Conservation (phyloP, 2,113 vertebrate species). For the Scomber japonicus region DNA sequence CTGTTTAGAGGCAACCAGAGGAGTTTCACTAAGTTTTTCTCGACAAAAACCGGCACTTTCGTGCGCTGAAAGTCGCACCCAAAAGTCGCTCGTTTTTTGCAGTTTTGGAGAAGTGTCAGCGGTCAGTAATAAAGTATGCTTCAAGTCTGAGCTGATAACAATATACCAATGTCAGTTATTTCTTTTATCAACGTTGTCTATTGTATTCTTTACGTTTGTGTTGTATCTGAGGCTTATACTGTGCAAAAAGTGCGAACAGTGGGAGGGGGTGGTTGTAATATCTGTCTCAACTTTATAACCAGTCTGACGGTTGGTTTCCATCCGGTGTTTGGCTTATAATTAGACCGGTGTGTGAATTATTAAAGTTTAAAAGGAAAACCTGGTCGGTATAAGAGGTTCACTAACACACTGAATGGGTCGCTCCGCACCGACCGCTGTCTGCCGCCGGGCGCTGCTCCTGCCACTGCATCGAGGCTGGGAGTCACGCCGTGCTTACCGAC, state of each 20-base stretch:
- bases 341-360: not conserved
- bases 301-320: not conserved
- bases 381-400: slow-evolving; percentile 1
- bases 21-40: slow-evolving; percentile 70
- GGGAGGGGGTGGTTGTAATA: slow-evolving; percentile 51
- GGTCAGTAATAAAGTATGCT: not conserved
- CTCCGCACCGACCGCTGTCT: slow-evolving; percentile 57
- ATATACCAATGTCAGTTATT: not conserved
- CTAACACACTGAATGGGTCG: slow-evolving; percentile 33
- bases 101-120: slow-evolving; percentile 20
- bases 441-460: slow-evolving; percentile 46
- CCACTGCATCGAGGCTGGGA: slow-evolving; percentile 51
- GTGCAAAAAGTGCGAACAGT: slow-evolving; percentile 21
- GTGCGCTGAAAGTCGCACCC: not conserved
- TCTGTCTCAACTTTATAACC: slow-evolving; percentile 48
- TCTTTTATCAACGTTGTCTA: not conserved
- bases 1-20: slow-evolving; percentile 46
- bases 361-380: slow-evolving; percentile 42
- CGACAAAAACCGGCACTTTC: slow-evolving; percentile 19
- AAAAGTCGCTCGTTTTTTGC: slow-evolving; percentile 22
- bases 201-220: not conserved
- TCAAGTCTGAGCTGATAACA: not conserved
- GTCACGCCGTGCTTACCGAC: slow-evolving; percentile 53
- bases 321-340: not conserved
- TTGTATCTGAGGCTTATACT: not conserved